Percentiles rank a stretch among this genome's conserved stretches.
phyloP scores from a whole-genome alignment of 2,797 vertebrate genomes.

The Echiichthys vipera region DNA sequence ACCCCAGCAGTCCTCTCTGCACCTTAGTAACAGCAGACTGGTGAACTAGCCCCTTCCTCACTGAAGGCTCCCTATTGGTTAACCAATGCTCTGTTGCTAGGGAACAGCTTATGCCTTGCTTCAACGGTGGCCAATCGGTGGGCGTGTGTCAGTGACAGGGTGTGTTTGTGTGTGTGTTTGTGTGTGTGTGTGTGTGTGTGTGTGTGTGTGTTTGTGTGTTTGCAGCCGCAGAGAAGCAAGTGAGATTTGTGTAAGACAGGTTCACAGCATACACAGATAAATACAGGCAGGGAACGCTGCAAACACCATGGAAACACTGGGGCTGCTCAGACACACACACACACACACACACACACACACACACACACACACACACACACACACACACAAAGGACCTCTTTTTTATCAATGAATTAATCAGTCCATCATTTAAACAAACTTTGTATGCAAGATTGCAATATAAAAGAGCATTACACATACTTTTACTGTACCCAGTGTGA shows the following conservation, averaged over 20 bases:
- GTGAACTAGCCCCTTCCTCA: conserved; percentile 80
- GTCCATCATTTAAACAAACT: conserved; percentile 5
- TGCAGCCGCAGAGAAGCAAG: conserved; percentile 79
- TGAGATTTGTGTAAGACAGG: conserved; percentile 69
- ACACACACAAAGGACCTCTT: not conserved
- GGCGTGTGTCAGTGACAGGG: conserved; percentile 58
- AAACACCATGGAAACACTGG: conserved; percentile 15
- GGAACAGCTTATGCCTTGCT: conserved; percentile 89
- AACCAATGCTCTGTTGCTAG: conserved; percentile 89
- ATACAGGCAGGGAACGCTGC: conserved; percentile 38
- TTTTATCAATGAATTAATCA: conserved; percentile 2
- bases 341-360: conserved; percentile 4
- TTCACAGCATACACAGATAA: conserved; percentile 67
- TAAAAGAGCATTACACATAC: not conserved
- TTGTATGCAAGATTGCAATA: conserved; percentile 1
- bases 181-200: conserved; percentile 53
- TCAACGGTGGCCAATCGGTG: conserved; percentile 82
- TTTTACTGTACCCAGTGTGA: not conserved
- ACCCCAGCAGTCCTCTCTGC: conserved; percentile 67
- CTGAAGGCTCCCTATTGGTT: conserved; percentile 84
- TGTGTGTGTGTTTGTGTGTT: conserved; percentile 65
- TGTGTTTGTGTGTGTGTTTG: conserved; percentile 54
- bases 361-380: conserved; percentile 11
- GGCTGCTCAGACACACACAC: conserved; percentile 10
- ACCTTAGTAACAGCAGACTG: conserved; percentile 88